A percentile compares a stretch with the other conserved stretches of the same genome.
phyloP scores from a whole-genome alignment of 2,797 vertebrate species.

The Pantherophis vulpinus region DNA sequence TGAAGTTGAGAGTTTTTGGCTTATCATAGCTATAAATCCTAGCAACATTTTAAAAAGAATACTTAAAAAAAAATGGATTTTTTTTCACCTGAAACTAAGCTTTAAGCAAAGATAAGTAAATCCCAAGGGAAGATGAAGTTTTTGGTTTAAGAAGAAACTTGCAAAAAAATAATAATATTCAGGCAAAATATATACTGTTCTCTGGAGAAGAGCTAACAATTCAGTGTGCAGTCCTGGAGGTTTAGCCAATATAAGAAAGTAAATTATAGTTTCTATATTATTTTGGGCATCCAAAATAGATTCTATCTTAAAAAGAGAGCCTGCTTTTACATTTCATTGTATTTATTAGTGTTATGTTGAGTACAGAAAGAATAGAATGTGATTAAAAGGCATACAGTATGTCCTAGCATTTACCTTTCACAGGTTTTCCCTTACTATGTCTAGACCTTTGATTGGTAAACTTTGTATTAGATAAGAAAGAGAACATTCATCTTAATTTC shows the following conservation, averaged over 20 bases:
- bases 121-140: slow-evolving; percentile 3
- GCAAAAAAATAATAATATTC: not conserved
- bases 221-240: not conserved
- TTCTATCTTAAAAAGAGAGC: not conserved
- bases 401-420: not conserved
- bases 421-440: not conserved
- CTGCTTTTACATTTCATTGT: slow-evolving; percentile 1
- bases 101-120: not conserved
- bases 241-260: not conserved
- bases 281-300: not conserved
- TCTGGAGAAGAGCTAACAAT: not conserved
- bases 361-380: not conserved
- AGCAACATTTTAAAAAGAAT: not conserved
- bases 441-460: not conserved
- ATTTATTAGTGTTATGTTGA: not conserved
- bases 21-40: not conserved
- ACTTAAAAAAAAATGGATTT: slow-evolving; percentile 26
- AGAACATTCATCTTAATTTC: not conserved
- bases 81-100: not conserved
- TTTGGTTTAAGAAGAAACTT: not conserved
- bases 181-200: not conserved
- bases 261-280: not conserved
- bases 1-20: not conserved
- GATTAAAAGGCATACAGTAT: not conserved
- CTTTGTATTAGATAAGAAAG: not conserved